These are phyloP conservation scores for Leucozona laternaria DNA, from an alignment of 2,888 invertebrate genomes.

Conservation along the genomic window DNA sequence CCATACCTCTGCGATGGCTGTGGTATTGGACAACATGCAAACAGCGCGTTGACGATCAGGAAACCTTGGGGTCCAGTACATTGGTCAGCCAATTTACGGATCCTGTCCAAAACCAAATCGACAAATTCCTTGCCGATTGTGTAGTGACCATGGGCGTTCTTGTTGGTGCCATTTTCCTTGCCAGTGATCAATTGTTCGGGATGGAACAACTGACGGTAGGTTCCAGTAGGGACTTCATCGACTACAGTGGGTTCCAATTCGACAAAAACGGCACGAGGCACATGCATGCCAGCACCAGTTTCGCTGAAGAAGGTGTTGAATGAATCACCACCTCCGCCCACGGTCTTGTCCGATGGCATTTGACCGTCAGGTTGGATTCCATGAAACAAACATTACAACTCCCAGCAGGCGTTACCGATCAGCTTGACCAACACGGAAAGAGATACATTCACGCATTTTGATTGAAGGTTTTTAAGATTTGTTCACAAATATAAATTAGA, in stretches of 20 bases:
- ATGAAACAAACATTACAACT: slow-evolving; percentile 94
- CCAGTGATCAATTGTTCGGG: slow-evolving; percentile 99
- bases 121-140: slow-evolving; percentile 98
- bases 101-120: slow-evolving; percentile 93
- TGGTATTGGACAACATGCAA: slow-evolving; percentile 99
- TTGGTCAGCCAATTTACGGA: slow-evolving; percentile 94
- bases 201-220: slow-evolving; percentile 97
- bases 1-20: slow-evolving; percentile 98
- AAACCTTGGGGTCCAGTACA: slow-evolving; percentile 97
- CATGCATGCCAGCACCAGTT: slow-evolving; percentile 98
- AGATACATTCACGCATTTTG: slow-evolving; percentile 89
- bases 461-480: slow-evolving; percentile 51
- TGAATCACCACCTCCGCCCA: slow-evolving; percentile 96
- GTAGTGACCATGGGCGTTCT: slow-evolving; percentile 98
- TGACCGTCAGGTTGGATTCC: slow-evolving; percentile 97
- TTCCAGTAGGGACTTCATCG: slow-evolving; percentile 96
- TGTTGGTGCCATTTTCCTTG: slow-evolving; percentile 99
- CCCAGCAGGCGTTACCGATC: slow-evolving; percentile 97
- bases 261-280: slow-evolving; percentile 96
- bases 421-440: slow-evolving; percentile 91
- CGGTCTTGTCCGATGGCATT: slow-evolving; percentile 96
- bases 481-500: slow-evolving; percentile 76
- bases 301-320: slow-evolving; percentile 98
- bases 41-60: slow-evolving; percentile 98
- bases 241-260: slow-evolving; percentile 98